A percentile compares a stretch with the other conserved stretches of the same genome.
These are phyloP conservation scores for Uropetala carovei DNA, from an alignment of 2,888 invertebrate genomes.

Conservation along the genomic window DNA sequence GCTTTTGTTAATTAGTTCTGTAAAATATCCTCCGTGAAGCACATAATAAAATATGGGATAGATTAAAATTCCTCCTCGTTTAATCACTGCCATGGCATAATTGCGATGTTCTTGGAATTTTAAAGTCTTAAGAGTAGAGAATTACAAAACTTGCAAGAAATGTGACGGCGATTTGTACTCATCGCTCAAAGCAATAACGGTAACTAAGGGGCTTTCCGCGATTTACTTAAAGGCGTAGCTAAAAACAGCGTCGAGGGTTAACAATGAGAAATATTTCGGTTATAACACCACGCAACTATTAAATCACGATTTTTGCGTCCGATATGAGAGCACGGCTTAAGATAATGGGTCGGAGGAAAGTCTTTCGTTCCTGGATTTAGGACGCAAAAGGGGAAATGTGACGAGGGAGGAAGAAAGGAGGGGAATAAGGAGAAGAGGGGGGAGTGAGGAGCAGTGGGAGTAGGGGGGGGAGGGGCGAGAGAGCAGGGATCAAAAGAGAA, in stretches of 20 bases:
- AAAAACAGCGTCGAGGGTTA: not conserved
- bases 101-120: conserved; percentile 10
- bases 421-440: not conserved
- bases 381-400: not conserved
- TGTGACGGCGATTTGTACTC: conserved; percentile 33
- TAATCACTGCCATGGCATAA: not conserved
- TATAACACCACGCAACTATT: not conserved
- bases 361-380: conserved; percentile 53
- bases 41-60: not conserved
- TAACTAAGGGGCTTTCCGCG: conserved; percentile 34
- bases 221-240: not conserved
- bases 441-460: not conserved
- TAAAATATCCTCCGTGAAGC: not conserved
- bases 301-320: conserved; percentile 41
- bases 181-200: conserved; percentile 49
- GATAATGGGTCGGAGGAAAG: conserved; percentile 49
- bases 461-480: not conserved
- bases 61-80: not conserved
- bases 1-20: too few species aligned
- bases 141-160: not conserved
- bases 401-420: not conserved
- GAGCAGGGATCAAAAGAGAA: conserved; percentile 41
- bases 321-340: conserved; percentile 60
- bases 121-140: not conserved
- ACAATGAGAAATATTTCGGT: conserved; percentile 43